Evolutionary conservation across 2,113 vertebrate genomes (phyloP).

Genomic region (Corvus moneduloides): DNA sequence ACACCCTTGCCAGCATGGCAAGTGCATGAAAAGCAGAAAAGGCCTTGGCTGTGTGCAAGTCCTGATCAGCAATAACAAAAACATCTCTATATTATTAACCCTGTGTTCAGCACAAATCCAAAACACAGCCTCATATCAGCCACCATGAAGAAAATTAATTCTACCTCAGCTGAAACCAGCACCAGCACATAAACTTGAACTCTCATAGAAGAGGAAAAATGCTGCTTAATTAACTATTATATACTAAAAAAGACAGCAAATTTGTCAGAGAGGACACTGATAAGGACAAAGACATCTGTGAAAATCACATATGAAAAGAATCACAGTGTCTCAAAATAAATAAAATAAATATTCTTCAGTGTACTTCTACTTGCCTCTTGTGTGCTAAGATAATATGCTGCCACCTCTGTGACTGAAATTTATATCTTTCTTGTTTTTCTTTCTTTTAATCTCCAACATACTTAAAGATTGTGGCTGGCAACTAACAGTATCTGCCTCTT

Average conservation of each 20-base stretch:
- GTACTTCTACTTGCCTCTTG: background rate
- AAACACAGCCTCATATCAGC: background rate
- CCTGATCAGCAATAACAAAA: background rate
- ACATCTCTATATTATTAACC: background rate
- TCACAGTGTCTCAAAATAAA: background rate
- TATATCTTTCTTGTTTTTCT: background rate
- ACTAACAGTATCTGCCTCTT: background rate
- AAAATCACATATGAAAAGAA: background rate
- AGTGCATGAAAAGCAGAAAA: background rate
- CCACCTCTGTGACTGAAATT: slow-evolving; percentile 25
- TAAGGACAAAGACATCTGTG: background rate
- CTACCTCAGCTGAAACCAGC: background rate
- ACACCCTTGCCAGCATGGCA: background rate
- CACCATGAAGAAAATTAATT: background rate
- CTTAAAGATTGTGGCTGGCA: background rate
- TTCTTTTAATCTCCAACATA: background rate
- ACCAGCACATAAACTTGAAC: background rate
- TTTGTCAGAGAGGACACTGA: background rate
- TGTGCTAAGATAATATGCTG: background rate
- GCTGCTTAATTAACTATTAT: background rate
- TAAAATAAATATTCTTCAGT: background rate
- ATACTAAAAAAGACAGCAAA: background rate
- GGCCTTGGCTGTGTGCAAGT: background rate
- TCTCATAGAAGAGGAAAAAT: background rate
- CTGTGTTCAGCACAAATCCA: background rate